These are phyloP conservation scores for Thamnaconus septentrionalis DNA, from an alignment of 2,113 vertebrate species.

Conservation along the genomic window DNA sequence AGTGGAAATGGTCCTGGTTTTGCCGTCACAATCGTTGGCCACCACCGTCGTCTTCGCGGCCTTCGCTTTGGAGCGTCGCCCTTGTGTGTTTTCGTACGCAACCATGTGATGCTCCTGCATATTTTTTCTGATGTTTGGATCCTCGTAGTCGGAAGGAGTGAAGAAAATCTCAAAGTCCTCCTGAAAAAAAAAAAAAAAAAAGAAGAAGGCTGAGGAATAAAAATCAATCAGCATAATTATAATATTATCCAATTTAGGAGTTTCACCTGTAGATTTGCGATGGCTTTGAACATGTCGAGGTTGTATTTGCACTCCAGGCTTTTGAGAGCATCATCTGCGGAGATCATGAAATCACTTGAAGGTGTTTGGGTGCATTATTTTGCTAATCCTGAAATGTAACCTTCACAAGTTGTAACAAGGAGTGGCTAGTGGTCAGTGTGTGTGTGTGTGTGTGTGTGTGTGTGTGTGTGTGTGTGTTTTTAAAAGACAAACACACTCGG, in stretches of 20 bases:
- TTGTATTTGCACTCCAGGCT: constrained; percentile 80
- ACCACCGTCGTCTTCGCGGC: constrained; percentile 15
- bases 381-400: not conserved
- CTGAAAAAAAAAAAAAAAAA: constrained; percentile 60
- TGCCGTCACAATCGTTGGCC: constrained; percentile 60
- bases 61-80: constrained; percentile 34
- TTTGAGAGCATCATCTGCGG: constrained; percentile 82
- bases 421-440: not conserved
- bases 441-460: not conserved
- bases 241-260: not conserved
- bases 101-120: constrained; percentile 84
- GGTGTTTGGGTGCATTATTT: not conserved
- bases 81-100: constrained; percentile 74
- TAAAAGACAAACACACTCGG: not conserved
- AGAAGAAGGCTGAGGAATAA: not conserved
- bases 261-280: constrained; percentile 85
- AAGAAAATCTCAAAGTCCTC: constrained; percentile 89
- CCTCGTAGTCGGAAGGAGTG: constrained; percentile 81
- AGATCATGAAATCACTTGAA: not conserved
- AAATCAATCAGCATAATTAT: not conserved
- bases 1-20: constrained; percentile 59
- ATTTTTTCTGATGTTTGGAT: constrained; percentile 71
- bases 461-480: not conserved
- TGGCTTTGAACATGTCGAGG: constrained; percentile 82
- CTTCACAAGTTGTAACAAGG: too few relatives aligned